These are phyloP conservation scores for Desoria tigrina DNA, from an alignment of 2,888 invertebrate species.

Conservation along the genomic window DNA sequence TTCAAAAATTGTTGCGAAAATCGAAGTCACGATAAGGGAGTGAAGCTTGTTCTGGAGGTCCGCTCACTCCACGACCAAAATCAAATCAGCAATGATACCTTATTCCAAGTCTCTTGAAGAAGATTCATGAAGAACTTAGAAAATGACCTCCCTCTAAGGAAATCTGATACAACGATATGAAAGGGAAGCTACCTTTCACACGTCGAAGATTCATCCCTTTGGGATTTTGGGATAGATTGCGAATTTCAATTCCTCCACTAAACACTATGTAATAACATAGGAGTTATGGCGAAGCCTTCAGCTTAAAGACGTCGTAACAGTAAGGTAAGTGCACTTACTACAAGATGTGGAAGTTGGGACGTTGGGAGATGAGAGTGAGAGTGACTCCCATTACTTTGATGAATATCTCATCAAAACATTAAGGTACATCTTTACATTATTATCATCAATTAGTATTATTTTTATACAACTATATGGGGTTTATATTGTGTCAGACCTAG, in stretches of 20 bases:
- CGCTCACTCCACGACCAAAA: conserved; percentile 18
- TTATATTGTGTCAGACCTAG: too few relatives aligned
- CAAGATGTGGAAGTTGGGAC: too few relatives aligned
- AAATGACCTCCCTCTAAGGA: conserved; percentile 18
- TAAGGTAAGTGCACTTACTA: too few relatives aligned
- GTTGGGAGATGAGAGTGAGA: too few relatives aligned
- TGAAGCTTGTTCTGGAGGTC: conserved; percentile 11
- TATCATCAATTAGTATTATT: too few relatives aligned
- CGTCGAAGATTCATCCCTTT: conserved; percentile 5
- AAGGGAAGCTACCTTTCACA: conserved; percentile 13
- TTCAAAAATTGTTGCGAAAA: conserved; percentile 9
- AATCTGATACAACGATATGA: conserved; percentile 1
- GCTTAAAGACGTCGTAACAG: too few relatives aligned
- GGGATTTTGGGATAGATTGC: not conserved
- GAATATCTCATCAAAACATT: too few relatives aligned
- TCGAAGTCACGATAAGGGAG: conserved; percentile 13
- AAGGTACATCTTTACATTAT: too few relatives aligned
- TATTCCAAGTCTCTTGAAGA: conserved; percentile 11
- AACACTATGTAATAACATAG: too few relatives aligned
- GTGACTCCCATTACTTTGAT: too few relatives aligned
- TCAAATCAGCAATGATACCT: conserved; percentile 17
- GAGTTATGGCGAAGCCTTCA: too few relatives aligned
- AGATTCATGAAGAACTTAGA: conserved; percentile 1
- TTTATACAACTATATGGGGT: too few relatives aligned
- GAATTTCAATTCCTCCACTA: not conserved